Conservation (phyloP, 2,113 vertebrate genomes). For the Emydocephalus ijimae region DNA sequence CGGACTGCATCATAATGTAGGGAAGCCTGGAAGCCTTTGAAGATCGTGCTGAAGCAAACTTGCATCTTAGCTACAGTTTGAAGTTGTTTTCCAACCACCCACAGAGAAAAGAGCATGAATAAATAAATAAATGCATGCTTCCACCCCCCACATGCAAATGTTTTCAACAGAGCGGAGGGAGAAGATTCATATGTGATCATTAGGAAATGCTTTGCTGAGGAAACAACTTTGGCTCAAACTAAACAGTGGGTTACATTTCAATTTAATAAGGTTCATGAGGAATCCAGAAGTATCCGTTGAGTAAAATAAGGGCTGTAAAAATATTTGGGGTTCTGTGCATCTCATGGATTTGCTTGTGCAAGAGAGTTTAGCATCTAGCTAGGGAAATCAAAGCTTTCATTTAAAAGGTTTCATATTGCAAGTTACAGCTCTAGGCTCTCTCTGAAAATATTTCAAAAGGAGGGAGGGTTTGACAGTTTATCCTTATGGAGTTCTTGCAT, state of each 20-base stretch:
- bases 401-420: slow-evolving; percentile 2
- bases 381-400: neutral
- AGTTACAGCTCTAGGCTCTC: neutral
- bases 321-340: neutral
- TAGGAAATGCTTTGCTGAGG: slow-evolving; percentile 54
- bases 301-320: neutral
- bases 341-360: slow-evolving; percentile 1
- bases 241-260: slow-evolving; percentile 29
- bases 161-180: slow-evolving; percentile 49
- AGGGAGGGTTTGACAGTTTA: neutral
- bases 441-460: slow-evolving; percentile 1
- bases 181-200: slow-evolving; percentile 54
- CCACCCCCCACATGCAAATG: slow-evolving; percentile 54
- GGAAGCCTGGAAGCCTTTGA: slow-evolving; percentile 68
- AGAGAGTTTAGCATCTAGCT: neutral
- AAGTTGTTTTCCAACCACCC: slow-evolving; percentile 68
- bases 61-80: slow-evolving; percentile 58
- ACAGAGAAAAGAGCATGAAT: slow-evolving; percentile 64
- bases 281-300: neutral
- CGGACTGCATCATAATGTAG: slow-evolving; percentile 63
- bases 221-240: slow-evolving; percentile 36
- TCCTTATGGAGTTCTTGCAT: neutral
- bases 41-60: slow-evolving; percentile 72
- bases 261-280: slow-evolving; percentile 26
- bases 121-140: slow-evolving; percentile 61